Conservation (phyloP, 2,888 invertebrate species). For the Andrena camellia region DNA sequence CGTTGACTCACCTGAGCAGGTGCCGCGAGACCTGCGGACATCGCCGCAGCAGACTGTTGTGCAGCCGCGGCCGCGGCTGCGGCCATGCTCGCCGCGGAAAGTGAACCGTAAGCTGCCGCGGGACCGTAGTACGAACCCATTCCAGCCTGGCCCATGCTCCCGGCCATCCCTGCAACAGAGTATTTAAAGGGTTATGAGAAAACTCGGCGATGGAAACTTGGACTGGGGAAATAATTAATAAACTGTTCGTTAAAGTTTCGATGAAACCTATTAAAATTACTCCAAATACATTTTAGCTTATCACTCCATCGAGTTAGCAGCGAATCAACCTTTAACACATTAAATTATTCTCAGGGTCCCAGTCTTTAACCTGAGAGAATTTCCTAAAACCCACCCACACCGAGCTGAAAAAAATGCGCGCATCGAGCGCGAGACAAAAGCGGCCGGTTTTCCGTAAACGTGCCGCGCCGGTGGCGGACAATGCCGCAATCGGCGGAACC, state of each 20-base stretch:
- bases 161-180: constrained; percentile 89
- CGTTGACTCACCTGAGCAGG: constrained; percentile 88
- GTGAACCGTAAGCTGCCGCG: constrained; percentile 90
- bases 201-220: no score
- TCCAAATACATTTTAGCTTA: no score
- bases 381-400: neutral
- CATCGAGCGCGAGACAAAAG: neutral
- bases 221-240: no score
- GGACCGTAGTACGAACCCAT: constrained; percentile 90
- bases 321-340: no score
- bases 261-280: no score
- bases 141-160: constrained; percentile 89
- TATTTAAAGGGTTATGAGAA: neutral
- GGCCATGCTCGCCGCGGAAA: constrained; percentile 90
- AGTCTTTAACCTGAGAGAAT: neutral
- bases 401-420: no score
- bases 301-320: no score
- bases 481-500: constrained; percentile 35
- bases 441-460: constrained; percentile 18
- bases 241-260: no score
- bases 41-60: constrained; percentile 88
- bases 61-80: constrained; percentile 90
- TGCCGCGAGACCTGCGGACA: constrained; percentile 89
- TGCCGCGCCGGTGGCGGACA: neutral
- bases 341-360: no score